Conservation (phyloP, 1,140 invertebrate genomes). For the Manduca sexta region DNA sequence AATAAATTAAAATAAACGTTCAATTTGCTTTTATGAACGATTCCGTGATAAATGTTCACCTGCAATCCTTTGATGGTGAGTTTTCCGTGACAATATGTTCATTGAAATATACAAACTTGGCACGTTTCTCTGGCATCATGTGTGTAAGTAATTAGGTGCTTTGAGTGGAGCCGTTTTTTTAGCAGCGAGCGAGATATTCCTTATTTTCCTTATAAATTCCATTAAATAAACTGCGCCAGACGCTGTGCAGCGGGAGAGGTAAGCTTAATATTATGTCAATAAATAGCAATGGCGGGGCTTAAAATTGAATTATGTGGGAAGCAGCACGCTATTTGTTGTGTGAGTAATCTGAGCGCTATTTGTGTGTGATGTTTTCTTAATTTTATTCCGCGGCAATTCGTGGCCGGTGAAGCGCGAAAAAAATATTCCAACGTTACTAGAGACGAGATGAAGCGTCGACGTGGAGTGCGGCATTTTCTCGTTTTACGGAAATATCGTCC, state of each 20-base stretch:
- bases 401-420: slow-evolving; percentile 35
- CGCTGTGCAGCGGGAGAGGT: too few species aligned
- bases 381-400: slow-evolving; percentile 28
- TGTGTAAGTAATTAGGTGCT: slow-evolving; percentile 11
- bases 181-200: slow-evolving; percentile 1
- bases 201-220: slow-evolving; percentile 5
- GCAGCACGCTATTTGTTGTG: slow-evolving; percentile 5
- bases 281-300: too few species aligned
- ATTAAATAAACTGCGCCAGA: too few species aligned
- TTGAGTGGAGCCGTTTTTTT: not conserved
- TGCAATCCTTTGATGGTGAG: slow-evolving; percentile 12
- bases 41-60: slow-evolving; percentile 6
- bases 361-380: slow-evolving; percentile 34
- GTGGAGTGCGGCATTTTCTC: slow-evolving; percentile 35
- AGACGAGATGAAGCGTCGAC: slow-evolving; percentile 38
- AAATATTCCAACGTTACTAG: slow-evolving; percentile 35
- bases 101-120: slow-evolving; percentile 7
- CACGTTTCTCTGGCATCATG: slow-evolving; percentile 2
- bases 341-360: slow-evolving; percentile 18
- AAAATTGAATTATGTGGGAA: not conserved
- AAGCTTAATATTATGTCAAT: too few species aligned
- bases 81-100: slow-evolving; percentile 7
- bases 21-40: slow-evolving; percentile 5
- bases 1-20: slow-evolving; percentile 2
- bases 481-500: slow-evolving; percentile 51